phyloP scores from a whole-genome alignment of 2,113 vertebrate species.

The Eublepharis macularius region DNA sequence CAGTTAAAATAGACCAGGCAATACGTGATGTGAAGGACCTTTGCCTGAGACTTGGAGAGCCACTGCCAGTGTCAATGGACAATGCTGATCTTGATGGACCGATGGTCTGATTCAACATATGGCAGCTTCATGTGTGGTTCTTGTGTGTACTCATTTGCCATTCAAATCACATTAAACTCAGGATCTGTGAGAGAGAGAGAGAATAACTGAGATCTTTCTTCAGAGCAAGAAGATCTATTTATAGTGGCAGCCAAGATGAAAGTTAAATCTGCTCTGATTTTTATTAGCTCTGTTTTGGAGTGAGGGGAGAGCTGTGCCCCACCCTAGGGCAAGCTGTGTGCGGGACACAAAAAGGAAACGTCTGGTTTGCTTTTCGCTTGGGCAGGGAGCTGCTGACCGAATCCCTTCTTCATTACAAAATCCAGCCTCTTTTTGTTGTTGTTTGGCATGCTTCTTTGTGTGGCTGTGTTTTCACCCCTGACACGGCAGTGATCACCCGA shows the following conservation, averaged over 20 bases:
- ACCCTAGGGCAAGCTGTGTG: background rate
- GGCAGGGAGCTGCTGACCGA: conserved; percentile 29
- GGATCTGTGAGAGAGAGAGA: background rate
- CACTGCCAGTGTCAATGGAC: no score
- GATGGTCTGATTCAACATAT: no score
- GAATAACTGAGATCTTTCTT: background rate
- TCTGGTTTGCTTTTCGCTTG: background rate
- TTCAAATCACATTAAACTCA: background rate
- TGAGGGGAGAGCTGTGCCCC: background rate
- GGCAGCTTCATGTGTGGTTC: no score
- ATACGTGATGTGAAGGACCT: no score
- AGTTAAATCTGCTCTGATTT: background rate
- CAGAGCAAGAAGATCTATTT: background rate
- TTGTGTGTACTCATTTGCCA: background rate
- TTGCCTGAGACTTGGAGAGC: no score
- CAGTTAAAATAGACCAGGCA: no score
- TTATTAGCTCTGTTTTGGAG: background rate
- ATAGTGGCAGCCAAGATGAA: no score
- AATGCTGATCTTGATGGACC: no score
- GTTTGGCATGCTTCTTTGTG: conserved; percentile 13
- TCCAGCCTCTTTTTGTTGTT: conserved; percentile 7
- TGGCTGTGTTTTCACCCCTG: conserved; percentile 7
- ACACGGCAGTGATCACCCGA: conserved; percentile 13
- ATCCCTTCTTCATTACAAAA: conserved; percentile 5
- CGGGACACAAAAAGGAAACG: background rate